Percentiles rank a stretch among this genome's conserved stretches.
These are phyloP conservation scores for Drosophila leontia DNA, from an alignment of 1,140 invertebrate genomes.

Conservation along the genomic window DNA sequence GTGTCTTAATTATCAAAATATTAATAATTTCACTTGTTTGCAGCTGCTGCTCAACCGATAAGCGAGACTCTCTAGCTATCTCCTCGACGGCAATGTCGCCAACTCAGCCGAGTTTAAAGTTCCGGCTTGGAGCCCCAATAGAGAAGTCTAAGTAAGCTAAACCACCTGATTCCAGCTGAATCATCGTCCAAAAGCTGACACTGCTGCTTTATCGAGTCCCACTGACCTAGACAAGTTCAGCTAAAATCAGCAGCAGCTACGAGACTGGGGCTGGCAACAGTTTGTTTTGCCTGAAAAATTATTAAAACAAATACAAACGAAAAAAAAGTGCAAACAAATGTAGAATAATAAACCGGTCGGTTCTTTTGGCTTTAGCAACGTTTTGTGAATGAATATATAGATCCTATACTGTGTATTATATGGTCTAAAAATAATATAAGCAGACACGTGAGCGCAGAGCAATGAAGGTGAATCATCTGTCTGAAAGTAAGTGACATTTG, in stretches of 20 bases:
- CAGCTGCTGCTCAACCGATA: constrained; percentile 17
- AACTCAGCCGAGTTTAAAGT: constrained; percentile 28
- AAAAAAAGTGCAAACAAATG: constrained; percentile 36
- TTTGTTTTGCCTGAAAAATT: constrained; percentile 19
- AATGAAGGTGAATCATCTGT: constrained; percentile 27
- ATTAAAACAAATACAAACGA: constrained; percentile 32
- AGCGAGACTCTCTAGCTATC: constrained; percentile 4
- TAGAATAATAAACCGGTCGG: constrained; percentile 44
- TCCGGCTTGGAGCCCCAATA: constrained; percentile 18
- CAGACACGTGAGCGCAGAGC: constrained; percentile 40
- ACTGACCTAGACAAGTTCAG: constrained; percentile 44
- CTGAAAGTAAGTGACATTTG: constrained; percentile 27
- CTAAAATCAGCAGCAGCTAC: constrained; percentile 6
- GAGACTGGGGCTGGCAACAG: constrained; percentile 6
- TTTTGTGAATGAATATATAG: constrained; percentile 43
- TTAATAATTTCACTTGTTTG: constrained; percentile 34
- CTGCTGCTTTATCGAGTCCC: constrained; percentile 26
- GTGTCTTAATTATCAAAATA: constrained; percentile 27
- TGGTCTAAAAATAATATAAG: constrained; percentile 26
- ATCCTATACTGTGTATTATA: constrained; percentile 21
- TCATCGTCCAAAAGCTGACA: constrained; percentile 27
- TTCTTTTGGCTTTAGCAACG: constrained; percentile 13
- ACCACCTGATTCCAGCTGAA: constrained; percentile 35
- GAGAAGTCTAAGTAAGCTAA: not conserved
- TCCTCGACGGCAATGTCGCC: not conserved